Evolutionary conservation across 1,140 invertebrate species (phyloP), one percentile per base, ranked within the genome.

Genomic region (Hycleus phaleratus): DNA sequence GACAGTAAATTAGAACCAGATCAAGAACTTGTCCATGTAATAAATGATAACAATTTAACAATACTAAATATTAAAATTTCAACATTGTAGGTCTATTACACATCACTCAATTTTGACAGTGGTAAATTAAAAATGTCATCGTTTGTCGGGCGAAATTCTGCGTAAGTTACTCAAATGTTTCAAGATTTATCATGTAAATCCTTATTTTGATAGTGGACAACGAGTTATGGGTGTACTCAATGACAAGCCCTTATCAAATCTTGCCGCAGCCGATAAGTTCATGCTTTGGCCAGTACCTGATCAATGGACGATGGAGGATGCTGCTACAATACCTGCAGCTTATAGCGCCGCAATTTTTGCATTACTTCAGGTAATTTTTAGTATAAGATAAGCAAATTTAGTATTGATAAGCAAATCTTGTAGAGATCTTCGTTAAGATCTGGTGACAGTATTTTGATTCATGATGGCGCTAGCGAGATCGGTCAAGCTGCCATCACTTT

Each of bases 251-350:
- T 42, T 42, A 42, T 7, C 11, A 10, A 42, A 42, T 9, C 9
- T 93, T 96, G 73, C 73, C 97, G 1, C 79, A 85, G 65, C 78
- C 96, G 0, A 80, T 92, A 65, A 94, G 94, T 1, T 97, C 97
- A 69, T 85, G 96, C 59, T 97, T 97, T 73, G 79, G 46, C 80
- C 79, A 2, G 70, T 90, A 49, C 68, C 84, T 0, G 88, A 86
- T 39, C 66, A 81, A 3, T 96, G 93, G 93, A 82, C 56, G 1
- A 73, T 97, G 24, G 84, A 90, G 68, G 88, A 97, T 43, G 94
- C 93, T 1, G 89, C 90, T 0, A 93, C 92, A 0, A 80, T 97
- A 0, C 93, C 93, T 3, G 85, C 87, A 1, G 88, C 88, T 4
- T 96, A 95, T 69, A 80, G 81, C 44, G 95, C 91, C 0, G 90